These are phyloP conservation scores for Euzetes globulus DNA, from an alignment of 2,888 invertebrate genomes.

Conservation along the genomic window DNA sequence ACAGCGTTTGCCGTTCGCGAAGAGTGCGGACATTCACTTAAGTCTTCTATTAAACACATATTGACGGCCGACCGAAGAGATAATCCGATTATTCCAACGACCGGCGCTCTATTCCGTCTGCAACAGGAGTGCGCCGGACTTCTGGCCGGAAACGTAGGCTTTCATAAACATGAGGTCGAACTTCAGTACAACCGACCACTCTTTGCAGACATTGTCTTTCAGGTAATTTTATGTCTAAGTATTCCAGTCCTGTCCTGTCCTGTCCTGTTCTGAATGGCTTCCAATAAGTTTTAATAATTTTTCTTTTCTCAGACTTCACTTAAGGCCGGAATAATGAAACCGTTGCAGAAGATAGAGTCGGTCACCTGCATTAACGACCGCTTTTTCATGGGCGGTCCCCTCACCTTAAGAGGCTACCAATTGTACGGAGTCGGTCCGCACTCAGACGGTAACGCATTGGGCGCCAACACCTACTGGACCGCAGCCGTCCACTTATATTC, in stretches of 20 bases:
- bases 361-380: constrained; percentile 58
- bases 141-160: constrained; percentile 84
- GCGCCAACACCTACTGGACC: constrained; percentile 69
- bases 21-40: constrained; percentile 78
- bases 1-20: constrained; percentile 78
- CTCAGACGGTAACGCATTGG: constrained; percentile 54
- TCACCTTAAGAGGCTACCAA: constrained; percentile 77
- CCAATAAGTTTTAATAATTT: too few species aligned
- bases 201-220: too few species aligned
- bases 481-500: constrained; percentile 76
- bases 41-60: constrained; percentile 68
- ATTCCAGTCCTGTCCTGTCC: too few species aligned
- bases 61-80: constrained; percentile 71
- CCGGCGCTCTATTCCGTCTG: constrained; percentile 61
- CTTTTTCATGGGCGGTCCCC: constrained; percentile 82
- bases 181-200: constrained; percentile 63
- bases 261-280: too few species aligned
- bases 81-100: constrained; percentile 67
- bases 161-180: constrained; percentile 70
- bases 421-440: constrained; percentile 80
- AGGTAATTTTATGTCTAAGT: too few species aligned
- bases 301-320: constrained; percentile 41
- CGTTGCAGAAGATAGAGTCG: constrained; percentile 11
- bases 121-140: constrained; percentile 65
- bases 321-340: constrained; percentile 33